Percentiles rank a stretch among this genome's conserved stretches.
Evolutionary conservation across 2,888 invertebrate genomes (phyloP).

Genomic region (Agrilus biguttatus): DNA sequence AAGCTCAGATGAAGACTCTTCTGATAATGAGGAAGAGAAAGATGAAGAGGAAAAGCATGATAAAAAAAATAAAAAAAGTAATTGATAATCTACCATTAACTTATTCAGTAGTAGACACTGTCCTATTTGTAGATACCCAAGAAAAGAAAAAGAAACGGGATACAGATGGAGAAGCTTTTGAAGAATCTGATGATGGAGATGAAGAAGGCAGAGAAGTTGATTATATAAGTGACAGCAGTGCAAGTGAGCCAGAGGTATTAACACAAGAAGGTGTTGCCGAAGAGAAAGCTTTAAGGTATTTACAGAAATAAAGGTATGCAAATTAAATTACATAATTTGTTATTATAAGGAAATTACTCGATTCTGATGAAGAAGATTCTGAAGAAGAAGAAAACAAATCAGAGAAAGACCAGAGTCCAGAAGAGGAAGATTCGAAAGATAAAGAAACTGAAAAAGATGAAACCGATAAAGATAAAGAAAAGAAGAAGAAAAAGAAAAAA

Average conservation of each 20-base stretch:
- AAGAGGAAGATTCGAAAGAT: slow-evolving; percentile 55
- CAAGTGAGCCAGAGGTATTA: slow-evolving; percentile 72
- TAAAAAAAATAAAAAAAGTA: slow-evolving; percentile 34
- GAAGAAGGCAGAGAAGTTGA: slow-evolving; percentile 90
- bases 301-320: neutral
- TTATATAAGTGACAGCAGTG: slow-evolving; percentile 71
- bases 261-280: slow-evolving; percentile 61
- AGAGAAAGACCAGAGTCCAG: slow-evolving; percentile 48
- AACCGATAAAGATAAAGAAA: slow-evolving; percentile 41
- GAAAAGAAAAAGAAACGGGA: slow-evolving; percentile 64
- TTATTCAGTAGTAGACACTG: slow-evolving; percentile 3
- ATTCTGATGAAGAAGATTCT: slow-evolving; percentile 78
- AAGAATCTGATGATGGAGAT: slow-evolving; percentile 95
- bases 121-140: slow-evolving; percentile 14
- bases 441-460: slow-evolving; percentile 50
- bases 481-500: slow-evolving; percentile 46
- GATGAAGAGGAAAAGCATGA: slow-evolving; percentile 46
- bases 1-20: slow-evolving; percentile 62
- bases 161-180: slow-evolving; percentile 79
- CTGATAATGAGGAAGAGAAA: slow-evolving; percentile 53
- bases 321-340: slow-evolving; percentile 1
- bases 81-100: neutral
- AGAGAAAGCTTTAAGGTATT: slow-evolving; percentile 43
- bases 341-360: slow-evolving; percentile 31
- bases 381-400: slow-evolving; percentile 74